These are phyloP conservation scores for Erethizon dorsatum DNA, from an alignment of 2,797 vertebrate genomes.

Conservation along the genomic window DNA sequence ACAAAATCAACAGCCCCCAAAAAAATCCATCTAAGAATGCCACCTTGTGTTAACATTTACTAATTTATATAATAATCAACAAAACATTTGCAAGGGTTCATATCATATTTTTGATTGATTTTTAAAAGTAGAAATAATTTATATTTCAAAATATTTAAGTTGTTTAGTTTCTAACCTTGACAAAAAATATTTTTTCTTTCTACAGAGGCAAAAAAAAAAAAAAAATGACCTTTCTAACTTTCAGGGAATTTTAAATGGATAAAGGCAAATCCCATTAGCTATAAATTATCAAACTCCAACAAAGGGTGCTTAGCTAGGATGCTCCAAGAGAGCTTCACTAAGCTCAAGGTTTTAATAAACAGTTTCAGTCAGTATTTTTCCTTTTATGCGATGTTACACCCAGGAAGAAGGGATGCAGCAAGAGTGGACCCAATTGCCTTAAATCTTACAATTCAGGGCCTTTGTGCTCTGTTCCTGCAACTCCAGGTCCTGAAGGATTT, in stretches of 20 bases:
- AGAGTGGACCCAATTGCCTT: accelerated
- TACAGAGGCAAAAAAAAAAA: background rate
- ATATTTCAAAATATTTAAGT: background rate
- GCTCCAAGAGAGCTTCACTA: background rate
- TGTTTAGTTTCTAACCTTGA: background rate
- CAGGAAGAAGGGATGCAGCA: background rate
- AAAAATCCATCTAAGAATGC: background rate
- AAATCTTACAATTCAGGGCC: background rate
- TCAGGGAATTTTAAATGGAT: background rate
- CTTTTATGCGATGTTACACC: background rate
- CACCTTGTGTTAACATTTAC: background rate
- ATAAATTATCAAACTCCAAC: background rate
- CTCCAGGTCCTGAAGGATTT: background rate
- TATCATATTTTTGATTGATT: background rate
- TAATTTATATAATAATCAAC: background rate
- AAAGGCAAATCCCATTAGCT: slow-evolving; percentile 6
- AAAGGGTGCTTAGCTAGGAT: background rate
- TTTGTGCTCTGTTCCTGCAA: background rate
- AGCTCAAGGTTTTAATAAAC: background rate
- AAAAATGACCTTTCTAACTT: slow-evolving; percentile 10
- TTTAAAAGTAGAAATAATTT: background rate
- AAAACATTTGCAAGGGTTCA: background rate
- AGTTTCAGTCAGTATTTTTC: background rate
- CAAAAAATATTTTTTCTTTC: background rate
- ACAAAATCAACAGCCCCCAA: background rate